phyloP scores from a whole-genome alignment of 2,888 invertebrate species.

The Brenthis ino region DNA sequence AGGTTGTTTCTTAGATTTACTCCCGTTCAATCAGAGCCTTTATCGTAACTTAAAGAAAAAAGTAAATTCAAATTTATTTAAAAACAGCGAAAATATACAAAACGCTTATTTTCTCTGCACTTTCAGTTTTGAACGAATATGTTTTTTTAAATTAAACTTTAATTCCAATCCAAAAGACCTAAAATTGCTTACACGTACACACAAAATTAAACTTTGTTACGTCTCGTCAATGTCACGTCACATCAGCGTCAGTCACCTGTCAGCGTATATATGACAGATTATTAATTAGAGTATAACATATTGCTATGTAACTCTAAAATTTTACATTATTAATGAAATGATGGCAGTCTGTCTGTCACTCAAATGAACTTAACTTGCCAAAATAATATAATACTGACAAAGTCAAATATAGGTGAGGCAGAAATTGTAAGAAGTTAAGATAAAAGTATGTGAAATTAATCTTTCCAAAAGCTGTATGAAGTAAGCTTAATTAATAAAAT shows the following conservation, averaged over 20 bases:
- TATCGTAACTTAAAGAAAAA: too few species aligned
- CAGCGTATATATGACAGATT: constrained; percentile 65
- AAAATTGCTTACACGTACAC: constrained; percentile 19
- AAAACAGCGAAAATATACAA: background rate
- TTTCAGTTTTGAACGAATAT: constrained; percentile 1
- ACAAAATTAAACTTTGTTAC: constrained; percentile 76
- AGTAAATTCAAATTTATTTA: background rate
- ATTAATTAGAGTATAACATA: constrained; percentile 74
- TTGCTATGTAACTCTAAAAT: constrained; percentile 7
- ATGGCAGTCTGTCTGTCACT: constrained; percentile 14
- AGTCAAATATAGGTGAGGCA: background rate
- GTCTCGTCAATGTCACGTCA: constrained; percentile 49
- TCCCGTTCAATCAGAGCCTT: too few species aligned
- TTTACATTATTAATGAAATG: constrained; percentile 8
- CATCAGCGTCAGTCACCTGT: constrained; percentile 61
- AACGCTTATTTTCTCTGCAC: too few species aligned
- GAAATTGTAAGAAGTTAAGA: too few species aligned
- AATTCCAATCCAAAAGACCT: background rate
- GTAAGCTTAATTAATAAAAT: too few species aligned
- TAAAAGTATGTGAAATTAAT: too few species aligned
- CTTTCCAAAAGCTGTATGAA: too few species aligned
- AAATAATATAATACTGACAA: constrained; percentile 1
- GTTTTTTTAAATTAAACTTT: background rate
- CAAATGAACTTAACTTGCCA: background rate
- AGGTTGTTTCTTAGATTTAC: too few species aligned